phyloP scores from a whole-genome alignment of 2,888 invertebrate genomes.

The Napeogenes sylphis region DNA sequence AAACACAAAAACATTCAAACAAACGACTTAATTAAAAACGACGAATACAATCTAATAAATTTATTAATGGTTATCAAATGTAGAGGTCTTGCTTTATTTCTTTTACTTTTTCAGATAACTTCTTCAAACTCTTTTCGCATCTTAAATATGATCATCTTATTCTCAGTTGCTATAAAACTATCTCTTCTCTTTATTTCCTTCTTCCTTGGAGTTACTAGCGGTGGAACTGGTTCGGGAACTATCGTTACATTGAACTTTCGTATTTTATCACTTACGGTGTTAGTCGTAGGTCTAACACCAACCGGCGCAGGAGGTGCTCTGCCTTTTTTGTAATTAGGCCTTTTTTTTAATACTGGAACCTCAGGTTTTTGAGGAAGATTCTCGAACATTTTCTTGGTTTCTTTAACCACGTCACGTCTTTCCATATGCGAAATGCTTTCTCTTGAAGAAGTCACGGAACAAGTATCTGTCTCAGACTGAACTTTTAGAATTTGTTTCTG shows the following conservation, averaged over 20 bases:
- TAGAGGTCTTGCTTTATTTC: neutral
- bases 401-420: conserved; percentile 45
- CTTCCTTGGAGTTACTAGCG: conserved; percentile 52
- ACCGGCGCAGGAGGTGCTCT: conserved; percentile 40
- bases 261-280: conserved; percentile 70
- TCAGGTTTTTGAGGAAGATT: conserved; percentile 30
- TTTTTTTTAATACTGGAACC: conserved; percentile 25
- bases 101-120: conserved; percentile 43
- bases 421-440: conserved; percentile 28
- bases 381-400: conserved; percentile 62
- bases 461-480: conserved; percentile 63
- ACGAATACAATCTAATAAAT: too few species aligned
- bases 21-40: too few species aligned
- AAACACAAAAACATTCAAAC: neutral
- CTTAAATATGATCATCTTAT: conserved; percentile 54
- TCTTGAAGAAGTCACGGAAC: conserved; percentile 57
- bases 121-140: conserved; percentile 70
- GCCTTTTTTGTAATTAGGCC: conserved; percentile 41
- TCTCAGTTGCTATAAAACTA: conserved; percentile 57
- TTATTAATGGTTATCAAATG: neutral
- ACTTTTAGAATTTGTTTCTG: conserved; percentile 67
- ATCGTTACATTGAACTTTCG: conserved; percentile 59
- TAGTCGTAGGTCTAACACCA: conserved; percentile 46
- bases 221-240: conserved; percentile 47
- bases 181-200: conserved; percentile 54